Percentiles rank a stretch among this genome's conserved stretches.
phyloP scores from a whole-genome alignment of 1,140 invertebrate genomes.

The Halotydeus destructor region DNA sequence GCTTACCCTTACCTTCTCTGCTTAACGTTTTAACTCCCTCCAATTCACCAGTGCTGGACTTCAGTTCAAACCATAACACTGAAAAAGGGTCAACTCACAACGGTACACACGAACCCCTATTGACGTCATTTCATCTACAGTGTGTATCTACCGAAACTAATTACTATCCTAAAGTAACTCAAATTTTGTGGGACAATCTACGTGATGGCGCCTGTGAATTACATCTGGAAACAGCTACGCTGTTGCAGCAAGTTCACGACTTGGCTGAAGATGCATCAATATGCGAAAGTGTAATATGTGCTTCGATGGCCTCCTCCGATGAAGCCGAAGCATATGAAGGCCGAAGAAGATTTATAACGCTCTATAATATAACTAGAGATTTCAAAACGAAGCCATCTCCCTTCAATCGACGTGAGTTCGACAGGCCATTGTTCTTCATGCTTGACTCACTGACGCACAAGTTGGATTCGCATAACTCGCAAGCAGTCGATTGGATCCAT shows the following conservation, averaged over 20 bases:
- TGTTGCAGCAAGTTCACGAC: constrained; percentile 46
- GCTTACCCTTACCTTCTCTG: constrained; percentile 1
- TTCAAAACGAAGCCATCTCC: constrained; percentile 25
- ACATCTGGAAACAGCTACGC: constrained; percentile 39
- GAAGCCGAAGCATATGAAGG: constrained; percentile 27
- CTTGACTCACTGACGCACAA: constrained; percentile 52
- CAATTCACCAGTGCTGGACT: constrained; percentile 13
- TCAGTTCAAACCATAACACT: constrained; percentile 1
- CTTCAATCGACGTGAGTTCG: constrained; percentile 32
- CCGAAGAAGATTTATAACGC: constrained; percentile 46
- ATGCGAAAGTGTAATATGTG: constrained; percentile 45
- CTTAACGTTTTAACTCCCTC: constrained; percentile 9
- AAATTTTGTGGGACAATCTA: constrained; percentile 43
- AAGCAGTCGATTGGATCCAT: constrained; percentile 47
- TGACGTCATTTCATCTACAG: constrained; percentile 19
- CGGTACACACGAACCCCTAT: constrained; percentile 17
- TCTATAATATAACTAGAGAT: constrained; percentile 59
- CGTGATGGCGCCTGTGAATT: constrained; percentile 32
- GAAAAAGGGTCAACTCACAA: neutral
- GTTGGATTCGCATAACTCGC: constrained; percentile 41
- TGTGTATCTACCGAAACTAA: constrained; percentile 16
- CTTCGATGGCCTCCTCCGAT: constrained; percentile 26
- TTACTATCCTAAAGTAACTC: constrained; percentile 32
- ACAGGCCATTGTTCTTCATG: constrained; percentile 43
- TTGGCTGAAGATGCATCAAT: constrained; percentile 35